These are phyloP conservation scores for Erpornis zantholeuca DNA, from an alignment of 2,113 vertebrate species.

Conservation along the genomic window DNA sequence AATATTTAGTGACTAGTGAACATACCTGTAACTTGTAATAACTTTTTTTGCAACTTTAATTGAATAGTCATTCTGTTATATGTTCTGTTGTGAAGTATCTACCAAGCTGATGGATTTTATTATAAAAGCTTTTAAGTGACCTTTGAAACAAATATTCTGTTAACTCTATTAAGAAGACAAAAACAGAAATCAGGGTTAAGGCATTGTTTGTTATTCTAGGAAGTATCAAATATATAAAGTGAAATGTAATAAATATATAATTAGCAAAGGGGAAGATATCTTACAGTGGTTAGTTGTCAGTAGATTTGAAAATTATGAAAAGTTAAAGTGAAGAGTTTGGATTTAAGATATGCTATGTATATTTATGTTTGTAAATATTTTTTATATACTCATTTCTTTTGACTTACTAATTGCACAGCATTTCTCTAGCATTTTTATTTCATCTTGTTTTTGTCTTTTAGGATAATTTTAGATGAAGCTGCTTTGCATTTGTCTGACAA, in stretches of 20 bases:
- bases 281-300: background rate
- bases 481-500: conserved; percentile 94
- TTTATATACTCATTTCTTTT: background rate
- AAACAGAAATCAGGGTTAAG: background rate
- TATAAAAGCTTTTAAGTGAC: background rate
- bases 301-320: background rate
- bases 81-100: background rate
- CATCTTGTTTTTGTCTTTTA: conserved; percentile 30
- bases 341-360: background rate
- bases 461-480: conserved; percentile 96
- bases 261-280: fast-evolving
- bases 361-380: background rate
- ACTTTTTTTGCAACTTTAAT: background rate
- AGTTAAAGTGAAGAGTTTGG: background rate
- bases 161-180: background rate
- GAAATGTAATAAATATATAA: background rate
- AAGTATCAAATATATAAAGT: background rate
- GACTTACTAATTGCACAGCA: background rate
- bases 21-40: background rate
- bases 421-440: background rate
- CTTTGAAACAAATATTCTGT: background rate
- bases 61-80: background rate
- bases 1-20: background rate
- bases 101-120: background rate
- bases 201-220: background rate